phyloP scores from a whole-genome alignment of 2,888 invertebrate species.

The Athalia circularis region DNA sequence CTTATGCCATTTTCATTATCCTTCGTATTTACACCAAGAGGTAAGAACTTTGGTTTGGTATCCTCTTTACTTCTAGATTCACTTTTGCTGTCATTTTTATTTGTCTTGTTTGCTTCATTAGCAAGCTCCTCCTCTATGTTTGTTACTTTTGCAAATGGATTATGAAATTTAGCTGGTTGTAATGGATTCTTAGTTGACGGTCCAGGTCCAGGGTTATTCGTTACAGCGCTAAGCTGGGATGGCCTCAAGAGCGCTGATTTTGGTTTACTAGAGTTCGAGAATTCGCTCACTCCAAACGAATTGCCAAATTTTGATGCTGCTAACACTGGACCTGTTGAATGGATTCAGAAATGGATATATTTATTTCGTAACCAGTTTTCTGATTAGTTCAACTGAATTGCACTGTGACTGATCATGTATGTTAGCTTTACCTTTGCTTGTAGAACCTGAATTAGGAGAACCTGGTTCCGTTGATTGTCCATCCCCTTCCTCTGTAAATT shows the following conservation, averaged over 20 bases:
- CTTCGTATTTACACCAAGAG: slow-evolving; percentile 64
- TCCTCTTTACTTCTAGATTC: slow-evolving; percentile 60
- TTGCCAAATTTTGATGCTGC: slow-evolving; percentile 63
- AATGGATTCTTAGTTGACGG: slow-evolving; percentile 59
- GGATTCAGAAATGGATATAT: slow-evolving; percentile 1
- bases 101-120: slow-evolving; percentile 48
- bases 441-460: slow-evolving; percentile 56
- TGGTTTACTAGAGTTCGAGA: slow-evolving; percentile 58
- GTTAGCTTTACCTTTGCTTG: slow-evolving; percentile 54
- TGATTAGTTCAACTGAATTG: neutral
- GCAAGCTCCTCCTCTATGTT: slow-evolving; percentile 43
- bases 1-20: slow-evolving; percentile 68
- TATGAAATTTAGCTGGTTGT: slow-evolving; percentile 66
- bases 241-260: slow-evolving; percentile 66
- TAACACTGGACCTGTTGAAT: slow-evolving; percentile 58
- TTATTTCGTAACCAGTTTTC: slow-evolving; percentile 9
- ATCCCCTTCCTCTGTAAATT: slow-evolving; percentile 59
- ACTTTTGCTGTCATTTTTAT: slow-evolving; percentile 47
- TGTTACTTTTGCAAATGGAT: slow-evolving; percentile 64
- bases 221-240: slow-evolving; percentile 63
- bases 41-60: slow-evolving; percentile 66
- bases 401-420: slow-evolving; percentile 55
- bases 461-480: slow-evolving; percentile 57
- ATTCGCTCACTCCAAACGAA: slow-evolving; percentile 61
- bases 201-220: slow-evolving; percentile 56